These are phyloP conservation scores for Delia radicum DNA, from an alignment of 1,140 invertebrate genomes.

Conservation along the genomic window DNA sequence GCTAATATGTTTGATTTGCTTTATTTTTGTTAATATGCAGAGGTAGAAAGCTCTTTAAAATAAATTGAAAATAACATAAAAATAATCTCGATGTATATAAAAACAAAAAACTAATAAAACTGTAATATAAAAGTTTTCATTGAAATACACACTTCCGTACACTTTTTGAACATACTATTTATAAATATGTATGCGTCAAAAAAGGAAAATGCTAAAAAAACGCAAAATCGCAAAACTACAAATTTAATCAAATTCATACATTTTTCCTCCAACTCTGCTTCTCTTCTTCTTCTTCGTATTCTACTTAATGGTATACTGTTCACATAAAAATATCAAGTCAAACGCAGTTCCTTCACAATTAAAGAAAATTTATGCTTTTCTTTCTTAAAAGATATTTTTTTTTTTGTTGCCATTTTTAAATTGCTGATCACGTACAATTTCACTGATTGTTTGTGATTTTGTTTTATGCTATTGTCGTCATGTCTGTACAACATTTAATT, in stretches of 20 bases:
- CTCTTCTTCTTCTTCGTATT: not conserved
- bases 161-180: no score
- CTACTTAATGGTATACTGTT: not conserved
- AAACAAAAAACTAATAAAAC: no score
- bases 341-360: slow-evolving; percentile 5
- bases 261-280: not conserved
- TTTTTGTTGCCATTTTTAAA: not conserved
- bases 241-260: not conserved
- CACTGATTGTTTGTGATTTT: not conserved
- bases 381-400: not conserved
- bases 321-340: not conserved
- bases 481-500: not conserved
- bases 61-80: no score
- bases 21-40: no score
- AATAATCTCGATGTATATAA: no score
- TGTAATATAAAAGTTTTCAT: no score
- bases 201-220: no score
- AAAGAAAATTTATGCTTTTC: slow-evolving; percentile 18
- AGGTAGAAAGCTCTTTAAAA: no score
- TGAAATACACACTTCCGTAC: no score
- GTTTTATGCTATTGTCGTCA: not conserved
- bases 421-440: slow-evolving; percentile 16
- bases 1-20: no score
- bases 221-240: not conserved
- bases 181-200: no score